phyloP scores from a whole-genome alignment of 2,888 invertebrate species.

The Seira ritae region DNA sequence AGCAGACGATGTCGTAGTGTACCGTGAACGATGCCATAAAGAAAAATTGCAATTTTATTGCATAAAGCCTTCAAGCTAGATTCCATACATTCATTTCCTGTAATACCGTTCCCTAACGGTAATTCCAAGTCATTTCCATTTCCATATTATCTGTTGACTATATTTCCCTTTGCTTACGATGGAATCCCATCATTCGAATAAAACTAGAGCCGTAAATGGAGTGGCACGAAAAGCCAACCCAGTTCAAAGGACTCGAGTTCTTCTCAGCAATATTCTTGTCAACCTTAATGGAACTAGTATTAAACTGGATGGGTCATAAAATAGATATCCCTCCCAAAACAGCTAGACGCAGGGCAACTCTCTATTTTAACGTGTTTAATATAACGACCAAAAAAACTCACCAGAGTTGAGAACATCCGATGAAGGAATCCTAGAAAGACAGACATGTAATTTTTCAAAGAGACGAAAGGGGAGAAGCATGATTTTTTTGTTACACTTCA shows the following conservation, averaged over 20 bases:
- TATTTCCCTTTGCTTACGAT: not conserved
- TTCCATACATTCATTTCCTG: too few species aligned
- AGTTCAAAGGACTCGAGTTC: not conserved
- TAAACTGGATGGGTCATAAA: constrained; percentile 30
- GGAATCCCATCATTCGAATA: not conserved
- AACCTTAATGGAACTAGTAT: not conserved
- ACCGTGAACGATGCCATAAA: not conserved
- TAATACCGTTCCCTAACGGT: too few species aligned
- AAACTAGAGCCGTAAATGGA: not conserved
- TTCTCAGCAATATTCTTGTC: constrained; percentile 20
- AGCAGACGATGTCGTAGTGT: too few species aligned
- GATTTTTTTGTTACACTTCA: not conserved
- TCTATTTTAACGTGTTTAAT: not conserved
- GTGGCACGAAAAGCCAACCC: not conserved
- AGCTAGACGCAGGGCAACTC: too few species aligned
- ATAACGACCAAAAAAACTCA: constrained; percentile 41
- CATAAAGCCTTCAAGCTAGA: not conserved
- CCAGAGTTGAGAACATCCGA: constrained; percentile 69
- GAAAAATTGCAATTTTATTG: constrained; percentile 9
- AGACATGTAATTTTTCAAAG: constrained; percentile 4
- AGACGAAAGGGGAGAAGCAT: not conserved
- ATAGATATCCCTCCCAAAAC: not conserved
- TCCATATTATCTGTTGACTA: constrained; percentile 12
- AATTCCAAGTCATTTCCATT: not conserved
- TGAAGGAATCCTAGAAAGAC: constrained; percentile 44